Evolutionary conservation across 2,888 invertebrate genomes (phyloP).

Genomic region (Dasypogon diadema): DNA sequence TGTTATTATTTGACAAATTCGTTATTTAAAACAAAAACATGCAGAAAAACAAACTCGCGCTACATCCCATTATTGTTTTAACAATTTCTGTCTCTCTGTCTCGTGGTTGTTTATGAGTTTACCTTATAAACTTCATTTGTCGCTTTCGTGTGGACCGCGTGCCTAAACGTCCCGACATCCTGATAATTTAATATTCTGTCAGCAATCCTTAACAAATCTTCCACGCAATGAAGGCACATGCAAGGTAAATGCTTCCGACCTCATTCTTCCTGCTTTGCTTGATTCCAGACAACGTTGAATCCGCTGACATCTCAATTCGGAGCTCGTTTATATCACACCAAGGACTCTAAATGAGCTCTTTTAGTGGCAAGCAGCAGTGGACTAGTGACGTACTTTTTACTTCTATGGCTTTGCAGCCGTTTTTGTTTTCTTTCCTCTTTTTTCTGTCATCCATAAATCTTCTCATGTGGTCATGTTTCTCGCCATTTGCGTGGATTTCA

Average conservation of each 20-base stretch:
- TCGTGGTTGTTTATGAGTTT: too few relatives aligned
- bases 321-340: constrained; percentile 36
- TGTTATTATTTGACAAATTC: too few relatives aligned
- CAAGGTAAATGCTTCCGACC: background rate
- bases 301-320: constrained; percentile 42
- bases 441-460: constrained; percentile 49
- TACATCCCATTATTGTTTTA: too few relatives aligned
- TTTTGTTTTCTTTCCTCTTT: constrained; percentile 10
- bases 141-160: background rate
- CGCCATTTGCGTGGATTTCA: constrained; percentile 49
- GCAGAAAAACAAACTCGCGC: too few relatives aligned
- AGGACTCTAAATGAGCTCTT: constrained; percentile 46
- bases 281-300: background rate
- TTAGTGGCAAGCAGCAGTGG: constrained; percentile 40
- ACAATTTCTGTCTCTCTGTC: too few relatives aligned
- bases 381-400: constrained; percentile 23
- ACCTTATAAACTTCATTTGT: background rate
- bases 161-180: background rate
- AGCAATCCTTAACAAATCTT: constrained; percentile 27
- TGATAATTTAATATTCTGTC: constrained; percentile 29
- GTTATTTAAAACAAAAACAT: too few relatives aligned
- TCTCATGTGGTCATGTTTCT: constrained; percentile 48
- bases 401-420: constrained; percentile 10
- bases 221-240: background rate
- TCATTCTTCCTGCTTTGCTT: background rate